These are phyloP conservation scores for Scomberomorus guttatus DNA, from an alignment of 2,797 vertebrate species.

Conservation along the genomic window DNA sequence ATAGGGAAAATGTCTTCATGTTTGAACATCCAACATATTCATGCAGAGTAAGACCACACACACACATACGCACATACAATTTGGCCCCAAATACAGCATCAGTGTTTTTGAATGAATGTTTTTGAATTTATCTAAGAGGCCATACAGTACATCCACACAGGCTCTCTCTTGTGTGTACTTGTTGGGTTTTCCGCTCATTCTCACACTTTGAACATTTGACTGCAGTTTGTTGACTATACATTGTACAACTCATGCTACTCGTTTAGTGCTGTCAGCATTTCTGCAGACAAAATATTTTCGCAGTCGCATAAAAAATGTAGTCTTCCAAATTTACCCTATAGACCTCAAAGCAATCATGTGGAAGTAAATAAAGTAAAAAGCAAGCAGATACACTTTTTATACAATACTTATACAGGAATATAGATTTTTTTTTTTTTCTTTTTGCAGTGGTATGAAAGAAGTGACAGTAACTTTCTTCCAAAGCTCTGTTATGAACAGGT, in stretches of 20 bases:
- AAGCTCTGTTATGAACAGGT: conserved; percentile 61
- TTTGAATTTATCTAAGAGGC: neutral
- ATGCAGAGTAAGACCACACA: conserved; percentile 82
- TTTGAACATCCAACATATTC: conserved; percentile 77
- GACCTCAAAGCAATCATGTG: neutral
- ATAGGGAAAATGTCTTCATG: conserved; percentile 76
- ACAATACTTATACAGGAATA: neutral
- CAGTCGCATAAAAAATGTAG: neutral
- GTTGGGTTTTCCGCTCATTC: neutral
- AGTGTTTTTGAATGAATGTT: neutral
- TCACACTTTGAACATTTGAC: neutral
- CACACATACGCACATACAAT: neutral
- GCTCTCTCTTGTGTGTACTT: neutral
- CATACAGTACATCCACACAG: neutral
- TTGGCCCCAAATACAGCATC: neutral
- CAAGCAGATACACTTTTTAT: neutral
- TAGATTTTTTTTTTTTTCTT: conserved; percentile 13
- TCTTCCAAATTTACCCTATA: neutral
- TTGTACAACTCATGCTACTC: neutral
- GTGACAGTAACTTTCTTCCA: conserved; percentile 69
- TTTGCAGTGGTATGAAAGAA: conserved; percentile 75
- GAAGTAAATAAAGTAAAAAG: neutral
- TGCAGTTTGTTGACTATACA: neutral
- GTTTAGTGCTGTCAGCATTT: neutral
- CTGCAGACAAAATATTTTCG: neutral